These are phyloP conservation scores for Pogonomyrmex californicus DNA, from an alignment of 1,140 invertebrate genomes.

Conservation along the genomic window DNA sequence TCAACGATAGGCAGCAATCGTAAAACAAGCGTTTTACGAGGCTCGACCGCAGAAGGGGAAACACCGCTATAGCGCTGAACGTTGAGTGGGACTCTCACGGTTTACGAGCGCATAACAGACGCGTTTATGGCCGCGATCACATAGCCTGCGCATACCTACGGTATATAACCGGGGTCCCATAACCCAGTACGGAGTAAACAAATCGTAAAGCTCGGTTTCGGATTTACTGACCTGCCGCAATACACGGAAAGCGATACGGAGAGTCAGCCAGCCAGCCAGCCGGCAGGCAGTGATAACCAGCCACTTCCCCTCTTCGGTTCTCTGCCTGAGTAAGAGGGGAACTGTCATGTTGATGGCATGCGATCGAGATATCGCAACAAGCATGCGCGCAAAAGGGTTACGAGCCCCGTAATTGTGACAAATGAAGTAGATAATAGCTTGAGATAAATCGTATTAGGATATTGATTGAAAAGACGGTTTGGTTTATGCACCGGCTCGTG, in stretches of 20 bases:
- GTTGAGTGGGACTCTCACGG: slow-evolving; percentile 79
- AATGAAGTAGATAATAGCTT: slow-evolving; percentile 62
- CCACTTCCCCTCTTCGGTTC: slow-evolving; percentile 46
- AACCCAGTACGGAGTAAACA: slow-evolving; percentile 86
- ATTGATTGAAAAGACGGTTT: slow-evolving; percentile 45
- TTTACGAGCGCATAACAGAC: slow-evolving; percentile 87
- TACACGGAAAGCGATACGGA: slow-evolving; percentile 79
- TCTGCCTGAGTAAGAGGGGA: slow-evolving; percentile 38
- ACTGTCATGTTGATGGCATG: slow-evolving; percentile 63
- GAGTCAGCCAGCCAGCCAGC: slow-evolving; percentile 67
- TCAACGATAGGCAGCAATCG: slow-evolving; percentile 84
- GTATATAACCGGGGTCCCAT: slow-evolving; percentile 84
- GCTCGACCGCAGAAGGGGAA: slow-evolving; percentile 72
- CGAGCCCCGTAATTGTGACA: slow-evolving; percentile 45
- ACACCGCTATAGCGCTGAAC: slow-evolving; percentile 57
- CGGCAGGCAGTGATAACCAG: slow-evolving; percentile 73
- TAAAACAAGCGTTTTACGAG: slow-evolving; percentile 86
- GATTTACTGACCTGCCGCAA: slow-evolving; percentile 86
- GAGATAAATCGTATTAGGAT: slow-evolving; percentile 53
- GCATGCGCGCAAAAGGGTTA: slow-evolving; percentile 51
- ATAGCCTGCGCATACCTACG: slow-evolving; percentile 85
- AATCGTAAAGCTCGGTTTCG: slow-evolving; percentile 87
- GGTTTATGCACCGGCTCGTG: slow-evolving; percentile 9
- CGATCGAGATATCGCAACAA: slow-evolving; percentile 68
- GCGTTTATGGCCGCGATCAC: slow-evolving; percentile 87